Percentiles rank a stretch among this genome's conserved stretches.
phyloP scores from a whole-genome alignment of 2,113 vertebrate species.

The Sitta europaea region DNA sequence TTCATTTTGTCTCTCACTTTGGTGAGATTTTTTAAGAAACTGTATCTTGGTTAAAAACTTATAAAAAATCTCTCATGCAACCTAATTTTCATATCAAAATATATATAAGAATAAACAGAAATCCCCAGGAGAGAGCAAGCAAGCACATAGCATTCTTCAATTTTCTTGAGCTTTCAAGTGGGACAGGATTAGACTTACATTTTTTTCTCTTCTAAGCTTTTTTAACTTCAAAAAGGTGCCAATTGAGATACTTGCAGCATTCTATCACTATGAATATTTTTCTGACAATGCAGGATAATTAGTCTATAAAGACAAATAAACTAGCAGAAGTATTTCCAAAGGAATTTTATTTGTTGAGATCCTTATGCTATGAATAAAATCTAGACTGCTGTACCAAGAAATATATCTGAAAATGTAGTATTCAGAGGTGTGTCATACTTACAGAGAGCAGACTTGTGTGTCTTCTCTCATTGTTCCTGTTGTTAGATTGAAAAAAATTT shows the following conservation, averaged over 20 bases:
- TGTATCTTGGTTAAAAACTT: neutral
- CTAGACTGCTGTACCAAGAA: neutral
- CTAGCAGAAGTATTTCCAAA: neutral
- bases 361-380: neutral
- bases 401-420: neutral
- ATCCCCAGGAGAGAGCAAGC: neutral
- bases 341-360: neutral
- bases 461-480: neutral
- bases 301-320: neutral
- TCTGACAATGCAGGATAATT: neutral
- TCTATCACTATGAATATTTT: neutral
- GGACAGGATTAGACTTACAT: neutral
- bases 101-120: neutral
- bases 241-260: neutral
- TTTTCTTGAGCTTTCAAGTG: neutral
- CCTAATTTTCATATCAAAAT: neutral
- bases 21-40: neutral
- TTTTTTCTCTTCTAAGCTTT: neutral
- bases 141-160: neutral
- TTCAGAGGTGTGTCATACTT: neutral
- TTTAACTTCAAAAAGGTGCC: neutral
- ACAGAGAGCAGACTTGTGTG: neutral
- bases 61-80: neutral
- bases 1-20: neutral
- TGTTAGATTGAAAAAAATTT: neutral